Conservation (phyloP, 2,888 invertebrate genomes). For the Heliconius sara region DNA sequence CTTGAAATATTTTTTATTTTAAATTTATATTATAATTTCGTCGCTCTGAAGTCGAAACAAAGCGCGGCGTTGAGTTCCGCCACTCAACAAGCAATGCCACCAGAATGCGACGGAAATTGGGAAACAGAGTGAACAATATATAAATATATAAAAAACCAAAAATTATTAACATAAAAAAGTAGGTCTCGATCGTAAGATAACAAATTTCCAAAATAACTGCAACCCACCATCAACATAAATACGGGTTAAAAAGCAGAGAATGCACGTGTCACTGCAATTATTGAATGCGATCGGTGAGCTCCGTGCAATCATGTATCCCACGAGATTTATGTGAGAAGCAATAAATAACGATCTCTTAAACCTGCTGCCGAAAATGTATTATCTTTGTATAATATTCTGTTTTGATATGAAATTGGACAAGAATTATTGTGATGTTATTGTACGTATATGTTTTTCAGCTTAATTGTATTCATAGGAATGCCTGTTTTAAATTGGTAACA, state of each 20-base stretch:
- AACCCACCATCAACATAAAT: constrained; percentile 26
- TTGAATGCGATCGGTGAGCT: constrained; percentile 20
- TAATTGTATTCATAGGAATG: neutral
- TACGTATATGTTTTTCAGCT: neutral
- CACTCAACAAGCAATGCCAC: no score
- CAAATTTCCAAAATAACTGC: neutral
- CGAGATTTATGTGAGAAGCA: constrained; percentile 45
- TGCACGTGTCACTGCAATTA: constrained; percentile 36
- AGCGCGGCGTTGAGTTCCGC: no score
- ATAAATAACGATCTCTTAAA: constrained; percentile 37
- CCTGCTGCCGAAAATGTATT: constrained; percentile 34
- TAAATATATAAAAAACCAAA: no score
- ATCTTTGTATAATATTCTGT: neutral
- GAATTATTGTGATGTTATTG: neutral
- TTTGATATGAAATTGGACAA: neutral
- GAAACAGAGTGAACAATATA: no score
- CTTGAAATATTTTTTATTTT: no score
- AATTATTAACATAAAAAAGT: neutral
- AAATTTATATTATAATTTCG: no score
- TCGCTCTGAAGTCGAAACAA: no score
- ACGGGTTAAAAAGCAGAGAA: constrained; percentile 26
- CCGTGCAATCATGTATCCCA: constrained; percentile 30
- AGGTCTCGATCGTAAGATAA: neutral
- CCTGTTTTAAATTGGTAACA: no score
- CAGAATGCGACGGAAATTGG: no score